Evolutionary conservation across 2,888 invertebrate species (phyloP).

Genomic region (Megalurothrips usitatus): DNA sequence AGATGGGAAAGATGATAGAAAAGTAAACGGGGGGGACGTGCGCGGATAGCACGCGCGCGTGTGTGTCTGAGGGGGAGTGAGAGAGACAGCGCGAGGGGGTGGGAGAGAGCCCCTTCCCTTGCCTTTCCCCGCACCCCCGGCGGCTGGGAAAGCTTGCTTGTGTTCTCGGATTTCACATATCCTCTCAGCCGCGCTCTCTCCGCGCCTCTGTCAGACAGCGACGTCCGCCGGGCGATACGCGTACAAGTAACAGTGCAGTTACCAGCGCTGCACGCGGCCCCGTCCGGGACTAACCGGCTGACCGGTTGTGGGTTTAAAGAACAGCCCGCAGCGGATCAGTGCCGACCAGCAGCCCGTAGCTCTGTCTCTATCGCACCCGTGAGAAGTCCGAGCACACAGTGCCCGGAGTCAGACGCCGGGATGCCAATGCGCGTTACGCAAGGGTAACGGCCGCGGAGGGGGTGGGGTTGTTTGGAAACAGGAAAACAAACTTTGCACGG

Average conservation of each 20-base stretch:
- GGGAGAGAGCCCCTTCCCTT: background rate
- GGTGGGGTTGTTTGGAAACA: too few relatives aligned
- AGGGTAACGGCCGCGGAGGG: too few relatives aligned
- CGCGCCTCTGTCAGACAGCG: background rate
- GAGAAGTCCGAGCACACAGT: too few relatives aligned
- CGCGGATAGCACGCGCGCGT: background rate
- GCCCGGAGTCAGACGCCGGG: too few relatives aligned
- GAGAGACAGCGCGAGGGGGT: background rate
- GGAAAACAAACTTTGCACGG: too few relatives aligned
- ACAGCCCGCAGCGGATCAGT: background rate
- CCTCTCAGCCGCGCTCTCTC: background rate
- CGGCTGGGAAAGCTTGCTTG: background rate
- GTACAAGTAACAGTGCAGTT: too few relatives aligned
- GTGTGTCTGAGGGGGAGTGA: background rate
- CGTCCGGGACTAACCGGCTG: background rate
- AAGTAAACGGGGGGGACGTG: background rate
- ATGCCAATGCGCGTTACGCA: too few relatives aligned
- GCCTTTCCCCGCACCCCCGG: background rate
- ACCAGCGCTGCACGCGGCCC: background rate
- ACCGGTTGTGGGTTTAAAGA: background rate
- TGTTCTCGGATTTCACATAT: conserved; percentile 15
- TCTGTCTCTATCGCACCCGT: too few relatives aligned
- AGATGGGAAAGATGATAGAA: conserved; percentile 22
- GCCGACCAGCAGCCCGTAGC: background rate
- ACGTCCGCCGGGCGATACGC: too few relatives aligned